Evolutionary conservation across 2,888 invertebrate species (phyloP), one percentile per base, ranked within the genome.

Genomic region (Conchocele bisecta): DNA sequence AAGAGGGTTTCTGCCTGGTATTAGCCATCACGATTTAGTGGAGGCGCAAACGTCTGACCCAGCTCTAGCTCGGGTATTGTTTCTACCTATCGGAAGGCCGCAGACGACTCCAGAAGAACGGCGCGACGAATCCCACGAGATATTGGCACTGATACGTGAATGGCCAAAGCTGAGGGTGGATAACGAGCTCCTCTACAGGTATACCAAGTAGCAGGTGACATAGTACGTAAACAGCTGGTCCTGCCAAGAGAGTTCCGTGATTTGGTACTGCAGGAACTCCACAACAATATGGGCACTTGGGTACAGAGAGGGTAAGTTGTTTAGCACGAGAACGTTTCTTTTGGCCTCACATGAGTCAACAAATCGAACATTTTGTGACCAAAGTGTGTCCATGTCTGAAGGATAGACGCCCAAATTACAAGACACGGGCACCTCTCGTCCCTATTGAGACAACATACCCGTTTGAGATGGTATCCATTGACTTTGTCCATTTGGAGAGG

Each of bases 401-500:
- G 31, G 51, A 54, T 28, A 66, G 44, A 24, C 29, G 26, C 6
- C 67, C 66, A 31, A 44, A 31, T 39, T 3, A 15, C 1, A 20
- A 28, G 13, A 13, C 3, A 13, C 17, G 15, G 6, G 63, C 63
- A 13, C 53, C 51, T 1, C 20, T 72, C 17, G 22, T 41, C 39
- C 50, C 57, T 1, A 63, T 72, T 9, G 13, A 35, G 11, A 51
- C 67, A 15, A 44, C 61, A 15, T 51, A 35, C n/a, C 61, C 67
- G n/a, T 63, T 68, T n/a, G 57, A 72, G 44, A 26, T 69, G n/a
- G 51, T 63, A 15, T 69, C 57, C 24, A 63, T 69, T 11, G 57
- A 69, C 26, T 57, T 48, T 31, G 35, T 67, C 17, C 51, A 59
- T 24, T 24, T 69, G 3, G 69, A 69, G 28, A 46, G 15, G 24